phyloP scores from a whole-genome alignment of 2,797 vertebrate genomes.

The Oreochromis grahami region DNA sequence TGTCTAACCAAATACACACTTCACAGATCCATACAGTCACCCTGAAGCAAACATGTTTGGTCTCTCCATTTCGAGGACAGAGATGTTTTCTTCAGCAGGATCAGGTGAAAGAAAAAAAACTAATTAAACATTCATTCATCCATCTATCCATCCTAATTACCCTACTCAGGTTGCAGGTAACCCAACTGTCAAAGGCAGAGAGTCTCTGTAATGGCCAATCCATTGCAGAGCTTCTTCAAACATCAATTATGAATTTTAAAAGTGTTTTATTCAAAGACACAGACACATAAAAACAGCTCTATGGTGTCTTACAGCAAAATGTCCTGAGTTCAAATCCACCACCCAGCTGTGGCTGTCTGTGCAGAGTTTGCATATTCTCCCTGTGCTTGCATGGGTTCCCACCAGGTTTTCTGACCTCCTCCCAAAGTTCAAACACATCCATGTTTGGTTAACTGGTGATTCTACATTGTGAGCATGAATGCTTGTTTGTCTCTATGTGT shows the following conservation, averaged over 20 bases:
- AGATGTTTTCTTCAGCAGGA: not conserved
- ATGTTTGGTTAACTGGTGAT: not conserved
- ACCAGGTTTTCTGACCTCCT: not conserved
- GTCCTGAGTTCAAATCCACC: not conserved
- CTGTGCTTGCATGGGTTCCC: not conserved
- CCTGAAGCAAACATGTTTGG: not conserved
- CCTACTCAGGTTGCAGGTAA: not conserved
- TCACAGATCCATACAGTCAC: not conserved
- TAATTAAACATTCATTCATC: not conserved
- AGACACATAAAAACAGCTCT: not conserved
- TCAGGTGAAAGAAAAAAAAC: not conserved
- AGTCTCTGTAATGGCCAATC: not conserved
- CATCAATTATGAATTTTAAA: not conserved
- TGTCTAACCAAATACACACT: not conserved
- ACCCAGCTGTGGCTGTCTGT: not conserved
- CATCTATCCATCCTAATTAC: not conserved
- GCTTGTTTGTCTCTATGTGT: not conserved
- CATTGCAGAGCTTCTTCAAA: not conserved
- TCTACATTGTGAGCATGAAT: not conserved
- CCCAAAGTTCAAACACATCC: not conserved
- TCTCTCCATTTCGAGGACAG: not conserved
- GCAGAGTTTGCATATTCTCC: not conserved
- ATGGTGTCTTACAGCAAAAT: not conserved
- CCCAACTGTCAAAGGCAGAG: not conserved
- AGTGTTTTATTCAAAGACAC: not conserved